Evolutionary conservation across 2,797 vertebrate species (phyloP), one percentile per base, ranked within the genome.

Genomic region (Spinus pinus): DNA sequence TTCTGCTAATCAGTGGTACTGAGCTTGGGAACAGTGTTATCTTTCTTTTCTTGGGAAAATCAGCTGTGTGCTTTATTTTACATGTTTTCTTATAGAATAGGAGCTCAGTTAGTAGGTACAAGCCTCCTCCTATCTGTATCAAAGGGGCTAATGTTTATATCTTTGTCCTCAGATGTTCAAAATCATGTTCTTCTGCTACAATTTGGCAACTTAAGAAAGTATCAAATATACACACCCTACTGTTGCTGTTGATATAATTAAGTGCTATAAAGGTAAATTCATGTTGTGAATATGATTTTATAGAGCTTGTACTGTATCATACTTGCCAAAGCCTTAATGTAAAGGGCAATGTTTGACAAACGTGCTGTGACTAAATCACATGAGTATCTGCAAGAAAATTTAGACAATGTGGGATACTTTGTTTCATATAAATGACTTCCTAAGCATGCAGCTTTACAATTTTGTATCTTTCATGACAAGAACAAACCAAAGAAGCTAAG

Each of bases 21-120:
- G 54, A 75, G 65, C 91, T 94, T 88, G 79, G 85, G 88, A 97
- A 97, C 97, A 97, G 95, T 92, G 67, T 96, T 93, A 93, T 93
- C 96, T 95, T 97, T 97, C 94, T 97, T 94, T 96, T 81, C 86
- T 87, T 60, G 78, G 89, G 88, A 94, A 97, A 96, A 73, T 79
- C 57, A 84, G 75, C 67, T 83, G 71, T 81, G 88, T 64, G 87
- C 86, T 94, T 93, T 88, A 66, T 96, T 96, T 94, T 96, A 74
- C 78, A n/a, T 91, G 19, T 60, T 95, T 88, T 85, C 37, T 81
- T 91, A 50, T 28, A 75, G 37, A 87, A 70, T 90, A 81, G 1
- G 14, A 96, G 39, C 78, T 95, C 60, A 24, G 66, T 95, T 79
- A 81, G 46, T 27, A 71, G 16, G 51, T 82, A 92, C 88, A 84